Conservation (phyloP, 2,888 invertebrate species). For the Strigamia crassipes region DNA sequence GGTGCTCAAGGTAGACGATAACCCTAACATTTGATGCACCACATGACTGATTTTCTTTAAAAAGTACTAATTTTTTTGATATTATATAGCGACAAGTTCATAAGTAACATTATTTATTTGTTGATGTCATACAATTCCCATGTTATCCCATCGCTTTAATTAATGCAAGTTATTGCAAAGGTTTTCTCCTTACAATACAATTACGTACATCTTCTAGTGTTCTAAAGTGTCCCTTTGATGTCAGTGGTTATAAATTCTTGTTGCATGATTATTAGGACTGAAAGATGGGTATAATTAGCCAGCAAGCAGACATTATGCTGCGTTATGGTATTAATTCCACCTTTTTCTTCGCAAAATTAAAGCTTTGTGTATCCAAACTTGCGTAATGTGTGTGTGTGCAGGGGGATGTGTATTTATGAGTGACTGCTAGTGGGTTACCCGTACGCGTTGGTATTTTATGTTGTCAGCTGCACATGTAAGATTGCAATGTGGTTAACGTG, state of each 20-base stretch:
- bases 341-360: not conserved
- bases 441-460: not conserved
- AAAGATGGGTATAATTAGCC: not conserved
- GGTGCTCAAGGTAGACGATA: no score
- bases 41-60: no score
- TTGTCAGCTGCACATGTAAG: slow-evolving; percentile 3
- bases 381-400: not conserved
- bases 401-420: not conserved
- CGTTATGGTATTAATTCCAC: not conserved
- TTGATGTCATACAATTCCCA: no score
- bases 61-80: no score
- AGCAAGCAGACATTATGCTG: not conserved
- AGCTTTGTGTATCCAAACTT: not conserved
- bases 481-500: slow-evolving; percentile 4
- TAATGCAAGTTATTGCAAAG: no score
- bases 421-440: not conserved
- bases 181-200: no score
- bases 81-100: no score
- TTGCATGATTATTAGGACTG: not conserved
- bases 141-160: no score
- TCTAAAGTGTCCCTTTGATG: no score
- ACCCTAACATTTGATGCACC: no score
- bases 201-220: no score
- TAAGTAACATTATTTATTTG: no score
- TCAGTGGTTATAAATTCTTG: not conserved